These are phyloP conservation scores for Oryzias dopingdopingensis DNA, from an alignment of 2,797 vertebrate species.

Conservation along the genomic window DNA sequence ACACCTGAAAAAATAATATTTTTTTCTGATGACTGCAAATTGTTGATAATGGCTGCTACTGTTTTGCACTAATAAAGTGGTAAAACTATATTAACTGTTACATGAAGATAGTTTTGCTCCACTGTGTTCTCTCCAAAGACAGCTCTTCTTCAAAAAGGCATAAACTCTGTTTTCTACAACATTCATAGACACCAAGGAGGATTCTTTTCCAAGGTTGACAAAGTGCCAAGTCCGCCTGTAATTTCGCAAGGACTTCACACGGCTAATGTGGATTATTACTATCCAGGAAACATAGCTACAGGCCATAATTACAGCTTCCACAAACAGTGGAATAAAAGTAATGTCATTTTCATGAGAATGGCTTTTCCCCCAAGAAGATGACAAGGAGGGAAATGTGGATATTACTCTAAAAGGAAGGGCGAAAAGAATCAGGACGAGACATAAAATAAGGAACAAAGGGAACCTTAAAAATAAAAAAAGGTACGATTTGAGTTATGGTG, in stretches of 20 bases:
- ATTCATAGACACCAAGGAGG: neutral
- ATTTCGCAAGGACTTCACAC: neutral
- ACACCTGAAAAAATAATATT: too few species aligned
- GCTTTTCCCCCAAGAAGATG: too few species aligned
- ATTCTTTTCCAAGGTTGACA: neutral
- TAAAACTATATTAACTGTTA: too few species aligned
- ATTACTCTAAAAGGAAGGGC: too few species aligned
- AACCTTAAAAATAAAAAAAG: neutral
- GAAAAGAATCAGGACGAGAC: neutral
- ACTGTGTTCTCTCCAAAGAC: too few species aligned
- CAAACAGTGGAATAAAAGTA: neutral
- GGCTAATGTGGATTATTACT: neutral
- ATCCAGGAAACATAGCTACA: neutral
- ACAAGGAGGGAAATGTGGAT: too few species aligned
- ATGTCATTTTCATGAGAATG: too few species aligned
- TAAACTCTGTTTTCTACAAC: neutral
- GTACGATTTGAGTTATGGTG: constrained; percentile 1
- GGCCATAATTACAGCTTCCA: neutral
- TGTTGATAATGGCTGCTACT: too few species aligned
- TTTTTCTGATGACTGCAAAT: too few species aligned
- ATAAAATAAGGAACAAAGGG: neutral
- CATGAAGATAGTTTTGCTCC: too few species aligned
- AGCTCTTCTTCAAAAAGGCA: neutral
- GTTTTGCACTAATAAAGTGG: too few species aligned
- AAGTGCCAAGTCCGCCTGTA: neutral